phyloP scores from a whole-genome alignment of 2,113 vertebrate genomes.

The Cheirogaleus medius region DNA sequence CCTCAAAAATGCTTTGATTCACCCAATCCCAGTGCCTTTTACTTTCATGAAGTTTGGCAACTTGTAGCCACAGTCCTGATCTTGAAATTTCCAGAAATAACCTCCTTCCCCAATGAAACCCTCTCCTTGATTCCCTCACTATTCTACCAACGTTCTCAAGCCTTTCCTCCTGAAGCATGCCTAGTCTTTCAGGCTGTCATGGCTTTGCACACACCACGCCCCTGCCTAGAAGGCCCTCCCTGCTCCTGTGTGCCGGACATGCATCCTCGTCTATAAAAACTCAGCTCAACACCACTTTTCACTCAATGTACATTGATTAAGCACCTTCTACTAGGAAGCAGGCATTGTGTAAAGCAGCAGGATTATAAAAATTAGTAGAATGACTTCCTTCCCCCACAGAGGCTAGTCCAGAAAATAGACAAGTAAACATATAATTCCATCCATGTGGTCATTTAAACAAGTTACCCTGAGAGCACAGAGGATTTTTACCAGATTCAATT shows the following conservation, averaged over 20 bases:
- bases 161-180: neutral
- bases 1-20: neutral
- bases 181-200: neutral
- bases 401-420: neutral
- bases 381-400: neutral
- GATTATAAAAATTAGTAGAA: neutral
- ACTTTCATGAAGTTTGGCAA: neutral
- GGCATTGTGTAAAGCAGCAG: neutral
- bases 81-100: neutral
- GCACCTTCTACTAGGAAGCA: neutral
- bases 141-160: neutral
- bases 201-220: neutral
- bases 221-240: neutral
- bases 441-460: neutral
- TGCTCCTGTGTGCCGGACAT: neutral
- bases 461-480: neutral
- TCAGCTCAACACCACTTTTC: neutral
- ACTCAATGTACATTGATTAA: neutral
- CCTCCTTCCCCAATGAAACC: neutral
- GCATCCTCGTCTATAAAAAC: neutral
- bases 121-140: neutral
- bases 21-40: neutral
- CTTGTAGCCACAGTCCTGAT: neutral
- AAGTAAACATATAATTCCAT: neutral
- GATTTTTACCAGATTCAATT: neutral